A percentile compares a stretch with the other conserved stretches of the same genome.
These are phyloP conservation scores for Cacoxenus indagator DNA, from an alignment of 2,888 invertebrate species.

Conservation along the genomic window DNA sequence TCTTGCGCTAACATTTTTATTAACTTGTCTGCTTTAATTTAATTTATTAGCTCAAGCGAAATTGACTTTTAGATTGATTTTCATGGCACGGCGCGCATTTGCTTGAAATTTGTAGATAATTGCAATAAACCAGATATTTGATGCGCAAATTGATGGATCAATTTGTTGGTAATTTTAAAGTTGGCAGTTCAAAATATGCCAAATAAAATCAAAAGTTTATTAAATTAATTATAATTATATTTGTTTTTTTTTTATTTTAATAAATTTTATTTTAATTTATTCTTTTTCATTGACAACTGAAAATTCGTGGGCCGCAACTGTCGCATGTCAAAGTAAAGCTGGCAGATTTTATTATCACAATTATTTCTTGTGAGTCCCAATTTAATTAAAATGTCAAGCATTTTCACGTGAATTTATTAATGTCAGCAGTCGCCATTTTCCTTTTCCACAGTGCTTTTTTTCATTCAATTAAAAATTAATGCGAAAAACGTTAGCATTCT, in stretches of 20 bases:
- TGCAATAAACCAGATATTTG: neutral
- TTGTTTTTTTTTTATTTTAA: no score
- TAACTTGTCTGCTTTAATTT: conserved; percentile 52
- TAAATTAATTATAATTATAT: no score
- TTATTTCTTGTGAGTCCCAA: conserved; percentile 35
- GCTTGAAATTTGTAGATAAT: neutral
- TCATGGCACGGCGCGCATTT: conserved; percentile 14
- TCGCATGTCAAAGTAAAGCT: conserved; percentile 49
- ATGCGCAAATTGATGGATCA: neutral
- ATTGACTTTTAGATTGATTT: conserved; percentile 58
- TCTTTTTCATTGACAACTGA: neutral
- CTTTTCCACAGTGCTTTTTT: neutral
- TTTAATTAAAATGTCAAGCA: conserved; percentile 35
- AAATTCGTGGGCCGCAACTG: conserved; percentile 28
- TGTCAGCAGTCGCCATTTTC: neutral
- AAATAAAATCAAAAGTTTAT: no score
- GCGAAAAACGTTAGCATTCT: neutral
- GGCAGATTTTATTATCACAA: conserved; percentile 54
- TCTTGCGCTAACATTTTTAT: conserved; percentile 28
- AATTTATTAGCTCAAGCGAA: conserved; percentile 53
- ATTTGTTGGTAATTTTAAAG: neutral
- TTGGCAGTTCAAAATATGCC: no score
- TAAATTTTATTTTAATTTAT: no score
- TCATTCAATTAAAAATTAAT: conserved; percentile 6
- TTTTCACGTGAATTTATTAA: conserved; percentile 40